A percentile compares a stretch with the other conserved stretches of the same genome.
These are phyloP conservation scores for Limnephilus rhombicus DNA, from an alignment of 2,888 invertebrate species.

Conservation along the genomic window DNA sequence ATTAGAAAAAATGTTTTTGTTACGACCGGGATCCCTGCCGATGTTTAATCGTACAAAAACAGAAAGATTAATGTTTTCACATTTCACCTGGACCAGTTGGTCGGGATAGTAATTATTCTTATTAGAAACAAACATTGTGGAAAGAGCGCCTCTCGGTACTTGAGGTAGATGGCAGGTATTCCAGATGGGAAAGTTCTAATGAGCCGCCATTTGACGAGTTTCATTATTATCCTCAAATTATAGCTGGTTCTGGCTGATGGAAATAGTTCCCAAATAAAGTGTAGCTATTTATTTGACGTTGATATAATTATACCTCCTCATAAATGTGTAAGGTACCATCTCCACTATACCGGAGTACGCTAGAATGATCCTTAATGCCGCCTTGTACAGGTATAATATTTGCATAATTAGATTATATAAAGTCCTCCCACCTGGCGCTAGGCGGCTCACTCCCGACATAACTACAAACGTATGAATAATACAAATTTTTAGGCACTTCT, in stretches of 20 bases:
- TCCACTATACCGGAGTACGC: background rate
- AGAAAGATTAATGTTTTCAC: background rate
- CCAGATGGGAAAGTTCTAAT: background rate
- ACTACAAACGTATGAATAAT: slow-evolving; percentile 35
- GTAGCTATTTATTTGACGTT: background rate
- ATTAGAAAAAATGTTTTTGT: background rate
- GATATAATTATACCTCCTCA: background rate
- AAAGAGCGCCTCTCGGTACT: background rate
- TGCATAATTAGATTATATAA: slow-evolving; percentile 44
- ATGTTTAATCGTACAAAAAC: background rate
- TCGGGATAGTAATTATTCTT: background rate
- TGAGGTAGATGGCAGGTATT: background rate
- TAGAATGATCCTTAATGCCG: slow-evolving; percentile 36
- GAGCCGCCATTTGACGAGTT: background rate
- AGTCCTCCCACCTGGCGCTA: slow-evolving; percentile 36
- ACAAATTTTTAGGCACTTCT: slow-evolving; percentile 7
- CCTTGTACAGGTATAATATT: slow-evolving; percentile 8
- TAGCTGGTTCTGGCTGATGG: background rate
- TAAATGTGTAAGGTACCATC: background rate
- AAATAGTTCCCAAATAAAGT: background rate
- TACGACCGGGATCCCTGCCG: background rate
- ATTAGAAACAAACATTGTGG: background rate
- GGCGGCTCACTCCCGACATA: background rate
- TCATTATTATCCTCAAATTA: background rate
- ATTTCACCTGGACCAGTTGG: background rate